These are phyloP conservation scores for Gryon sp. DNA, from an alignment of 1,140 invertebrate species.

Conservation along the genomic window DNA sequence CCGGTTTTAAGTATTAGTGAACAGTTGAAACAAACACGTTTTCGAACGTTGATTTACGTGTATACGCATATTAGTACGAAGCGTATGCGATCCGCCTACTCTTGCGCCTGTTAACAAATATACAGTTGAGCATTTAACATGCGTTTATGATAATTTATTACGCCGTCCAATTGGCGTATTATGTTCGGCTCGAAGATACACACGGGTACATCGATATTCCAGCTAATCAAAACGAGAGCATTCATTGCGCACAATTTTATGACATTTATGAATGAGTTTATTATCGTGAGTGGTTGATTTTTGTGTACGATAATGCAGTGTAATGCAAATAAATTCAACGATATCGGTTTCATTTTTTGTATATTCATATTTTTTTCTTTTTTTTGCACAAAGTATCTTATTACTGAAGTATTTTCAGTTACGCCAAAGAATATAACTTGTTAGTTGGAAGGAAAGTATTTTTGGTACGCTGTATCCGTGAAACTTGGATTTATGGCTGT, in stretches of 20 bases:
- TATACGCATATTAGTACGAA: conserved; percentile 61
- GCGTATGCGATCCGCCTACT: conserved; percentile 65
- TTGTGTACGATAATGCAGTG: too few species aligned
- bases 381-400: too few species aligned
- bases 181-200: conserved; percentile 62
- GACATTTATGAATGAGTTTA: conserved; percentile 56
- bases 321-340: too few species aligned
- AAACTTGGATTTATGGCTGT: too few species aligned
- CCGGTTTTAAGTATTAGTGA: conserved; percentile 47
- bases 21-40: conserved; percentile 60
- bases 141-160: conserved; percentile 68
- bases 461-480: too few species aligned
- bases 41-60: conserved; percentile 62
- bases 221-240: conserved; percentile 64
- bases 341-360: too few species aligned
- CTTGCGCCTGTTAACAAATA: conserved; percentile 67
- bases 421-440: too few species aligned
- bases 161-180: conserved; percentile 61
- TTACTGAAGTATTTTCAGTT: too few species aligned
- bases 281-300: too few species aligned
- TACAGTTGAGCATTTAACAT: conserved; percentile 65
- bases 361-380: too few species aligned
- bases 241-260: conserved; percentile 36
- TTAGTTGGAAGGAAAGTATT: too few species aligned
- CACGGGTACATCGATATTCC: conserved; percentile 56